These are phyloP conservation scores for Typhlichthys subterraneus DNA, from an alignment of 2,797 vertebrate species.

Conservation along the genomic window DNA sequence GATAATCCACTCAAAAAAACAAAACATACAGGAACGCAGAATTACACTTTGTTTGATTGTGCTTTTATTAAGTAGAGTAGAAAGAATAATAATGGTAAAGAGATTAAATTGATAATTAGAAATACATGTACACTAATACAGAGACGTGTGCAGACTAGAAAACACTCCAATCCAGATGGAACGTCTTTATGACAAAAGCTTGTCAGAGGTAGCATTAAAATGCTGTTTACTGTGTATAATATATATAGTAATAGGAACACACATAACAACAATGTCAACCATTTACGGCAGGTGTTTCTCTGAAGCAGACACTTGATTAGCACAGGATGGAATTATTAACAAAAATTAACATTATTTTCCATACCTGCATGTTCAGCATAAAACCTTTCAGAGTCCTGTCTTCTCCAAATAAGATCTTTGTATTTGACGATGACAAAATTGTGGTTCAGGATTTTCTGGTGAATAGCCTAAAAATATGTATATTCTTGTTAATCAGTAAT, in stretches of 20 bases:
- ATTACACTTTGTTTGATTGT: too few species aligned
- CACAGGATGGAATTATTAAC: background rate
- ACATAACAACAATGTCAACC: background rate
- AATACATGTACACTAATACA: too few species aligned
- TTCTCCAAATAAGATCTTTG: slow-evolving; percentile 83
- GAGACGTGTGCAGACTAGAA: too few species aligned
- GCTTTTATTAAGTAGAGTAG: too few species aligned
- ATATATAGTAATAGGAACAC: too few species aligned
- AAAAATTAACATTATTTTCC: background rate
- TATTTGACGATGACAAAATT: slow-evolving; percentile 84
- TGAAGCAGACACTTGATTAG: background rate
- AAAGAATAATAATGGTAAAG: background rate
- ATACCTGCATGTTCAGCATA: slow-evolving; percentile 90
- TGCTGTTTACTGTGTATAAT: background rate
- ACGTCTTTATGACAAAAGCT: background rate
- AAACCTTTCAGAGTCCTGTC: slow-evolving; percentile 84
- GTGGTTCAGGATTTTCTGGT: slow-evolving; percentile 86
- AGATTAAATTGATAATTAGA: too few species aligned
- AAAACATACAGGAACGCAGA: background rate
- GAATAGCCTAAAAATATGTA: slow-evolving; percentile 81
- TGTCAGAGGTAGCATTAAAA: background rate
- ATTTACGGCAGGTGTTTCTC: background rate
- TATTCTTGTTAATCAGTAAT: background rate
- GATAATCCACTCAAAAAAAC: background rate
- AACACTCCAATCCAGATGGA: too few species aligned